Percentiles rank a stretch among this genome's conserved stretches.
phyloP scores from a whole-genome alignment of 2,797 vertebrate genomes.

The Gambelia wislizenii region DNA sequence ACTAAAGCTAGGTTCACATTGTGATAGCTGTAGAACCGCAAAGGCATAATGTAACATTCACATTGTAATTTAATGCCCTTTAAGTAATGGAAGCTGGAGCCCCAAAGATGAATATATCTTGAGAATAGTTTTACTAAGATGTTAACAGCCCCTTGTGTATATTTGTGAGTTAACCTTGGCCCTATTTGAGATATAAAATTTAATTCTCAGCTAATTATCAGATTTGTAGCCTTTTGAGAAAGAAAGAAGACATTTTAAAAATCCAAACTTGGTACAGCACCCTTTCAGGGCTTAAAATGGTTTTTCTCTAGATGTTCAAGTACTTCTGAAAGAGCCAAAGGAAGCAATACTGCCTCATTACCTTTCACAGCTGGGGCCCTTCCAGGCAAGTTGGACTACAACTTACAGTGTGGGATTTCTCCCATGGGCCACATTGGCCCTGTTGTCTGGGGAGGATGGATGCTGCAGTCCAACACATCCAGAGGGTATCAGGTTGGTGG shows the following conservation, averaged over 20 bases:
- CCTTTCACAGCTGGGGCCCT: background rate
- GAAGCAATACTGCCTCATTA: constrained; percentile 13
- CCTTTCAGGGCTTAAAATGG: constrained; percentile 51
- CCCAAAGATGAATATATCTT: constrained; percentile 50
- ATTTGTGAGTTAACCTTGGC: constrained; percentile 45
- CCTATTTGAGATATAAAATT: constrained; percentile 3
- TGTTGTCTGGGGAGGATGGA: background rate
- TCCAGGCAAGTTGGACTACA: background rate
- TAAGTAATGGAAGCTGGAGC: constrained; percentile 45
- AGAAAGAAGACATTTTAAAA: constrained; percentile 12
- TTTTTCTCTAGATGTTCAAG: constrained; percentile 65
- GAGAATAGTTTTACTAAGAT: constrained; percentile 9
- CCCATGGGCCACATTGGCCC: background rate
- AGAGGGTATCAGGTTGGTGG: background rate
- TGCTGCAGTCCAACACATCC: background rate
- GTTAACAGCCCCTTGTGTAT: constrained; percentile 33
- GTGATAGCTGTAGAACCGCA: background rate
- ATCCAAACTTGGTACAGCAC: constrained; percentile 11
- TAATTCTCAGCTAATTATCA: constrained; percentile 9
- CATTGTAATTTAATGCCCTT: constrained; percentile 36
- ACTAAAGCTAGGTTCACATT: constrained; percentile 47
- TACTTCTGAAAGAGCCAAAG: constrained; percentile 60
- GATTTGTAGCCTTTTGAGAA: constrained; percentile 37
- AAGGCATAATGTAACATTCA: constrained; percentile 46
- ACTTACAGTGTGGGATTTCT: background rate